A percentile compares a stretch with the other conserved stretches of the same genome.
These are phyloP conservation scores for Trachelus tabidus DNA, from an alignment of 2,888 invertebrate genomes.

Conservation along the genomic window DNA sequence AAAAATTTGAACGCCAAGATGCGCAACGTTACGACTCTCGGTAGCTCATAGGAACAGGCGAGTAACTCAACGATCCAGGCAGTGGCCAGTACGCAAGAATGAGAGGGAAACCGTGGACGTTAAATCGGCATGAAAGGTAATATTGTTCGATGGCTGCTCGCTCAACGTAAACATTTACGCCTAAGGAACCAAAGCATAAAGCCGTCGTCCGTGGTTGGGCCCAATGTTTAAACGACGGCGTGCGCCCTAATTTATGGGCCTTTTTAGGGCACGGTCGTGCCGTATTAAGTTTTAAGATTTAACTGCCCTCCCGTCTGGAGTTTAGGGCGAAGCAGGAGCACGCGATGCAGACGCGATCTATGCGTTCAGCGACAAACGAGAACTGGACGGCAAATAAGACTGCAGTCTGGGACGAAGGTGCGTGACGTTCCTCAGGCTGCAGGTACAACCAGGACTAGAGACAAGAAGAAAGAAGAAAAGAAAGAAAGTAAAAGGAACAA, in stretches of 20 bases:
- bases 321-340: conserved; percentile 3
- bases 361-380: background rate
- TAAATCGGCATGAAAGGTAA: conserved; percentile 27
- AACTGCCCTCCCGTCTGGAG: conserved; percentile 15
- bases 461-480: background rate
- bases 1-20: background rate
- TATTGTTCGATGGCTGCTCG: conserved; percentile 36
- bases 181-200: conserved; percentile 33
- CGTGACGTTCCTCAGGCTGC: background rate
- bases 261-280: conserved; percentile 24
- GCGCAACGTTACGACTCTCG: background rate
- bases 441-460: background rate
- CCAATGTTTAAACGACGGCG: conserved; percentile 28
- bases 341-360: background rate
- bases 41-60: background rate
- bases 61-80: background rate
- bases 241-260: conserved; percentile 39
- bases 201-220: conserved; percentile 21
- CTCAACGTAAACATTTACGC: conserved; percentile 35
- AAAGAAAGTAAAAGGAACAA: background rate
- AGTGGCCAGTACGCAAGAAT: background rate
- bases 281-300: conserved; percentile 27
- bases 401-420: background rate
- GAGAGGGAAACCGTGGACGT: background rate
- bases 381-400: background rate